phyloP scores from a whole-genome alignment of 2,113 vertebrate genomes.

The Phalacrocorax pelagicus region DNA sequence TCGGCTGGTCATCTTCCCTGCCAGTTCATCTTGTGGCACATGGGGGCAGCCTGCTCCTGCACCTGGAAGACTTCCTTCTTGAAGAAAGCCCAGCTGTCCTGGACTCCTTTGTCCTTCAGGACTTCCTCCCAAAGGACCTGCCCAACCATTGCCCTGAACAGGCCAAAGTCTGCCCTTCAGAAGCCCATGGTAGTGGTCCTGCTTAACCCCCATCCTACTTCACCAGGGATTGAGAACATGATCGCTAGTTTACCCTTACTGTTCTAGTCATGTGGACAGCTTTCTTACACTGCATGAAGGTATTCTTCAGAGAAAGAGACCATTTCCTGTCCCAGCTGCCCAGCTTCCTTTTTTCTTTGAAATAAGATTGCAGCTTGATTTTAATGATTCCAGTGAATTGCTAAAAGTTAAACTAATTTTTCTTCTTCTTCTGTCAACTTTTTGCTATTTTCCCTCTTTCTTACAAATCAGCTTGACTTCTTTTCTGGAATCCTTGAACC shows the following conservation, averaged over 20 bases:
- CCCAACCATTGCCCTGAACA: too few relatives aligned
- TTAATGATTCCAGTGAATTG: neutral
- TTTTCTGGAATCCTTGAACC: neutral
- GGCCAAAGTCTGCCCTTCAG: too few relatives aligned
- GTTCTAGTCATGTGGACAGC: neutral
- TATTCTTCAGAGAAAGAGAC: neutral
- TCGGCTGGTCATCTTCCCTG: too few relatives aligned
- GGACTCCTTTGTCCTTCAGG: too few relatives aligned
- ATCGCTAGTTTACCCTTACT: neutral
- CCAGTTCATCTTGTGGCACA: too few relatives aligned
- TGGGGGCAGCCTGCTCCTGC: too few relatives aligned
- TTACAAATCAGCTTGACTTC: neutral
- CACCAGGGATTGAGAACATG: too few relatives aligned
- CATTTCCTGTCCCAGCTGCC: rapidly evolving
- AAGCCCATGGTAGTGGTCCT: too few relatives aligned
- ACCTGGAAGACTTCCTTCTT: too few relatives aligned
- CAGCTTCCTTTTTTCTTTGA: neutral
- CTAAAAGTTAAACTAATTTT: neutral
- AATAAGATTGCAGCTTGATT: neutral
- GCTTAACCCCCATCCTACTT: too few relatives aligned
- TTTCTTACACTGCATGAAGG: neutral
- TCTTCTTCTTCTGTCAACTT: neutral
- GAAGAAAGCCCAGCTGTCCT: too few relatives aligned
- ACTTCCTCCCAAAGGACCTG: too few relatives aligned
- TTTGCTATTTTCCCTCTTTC: neutral